phyloP scores from a whole-genome alignment of 2,113 vertebrate species.

The Nanorana parkeri region DNA sequence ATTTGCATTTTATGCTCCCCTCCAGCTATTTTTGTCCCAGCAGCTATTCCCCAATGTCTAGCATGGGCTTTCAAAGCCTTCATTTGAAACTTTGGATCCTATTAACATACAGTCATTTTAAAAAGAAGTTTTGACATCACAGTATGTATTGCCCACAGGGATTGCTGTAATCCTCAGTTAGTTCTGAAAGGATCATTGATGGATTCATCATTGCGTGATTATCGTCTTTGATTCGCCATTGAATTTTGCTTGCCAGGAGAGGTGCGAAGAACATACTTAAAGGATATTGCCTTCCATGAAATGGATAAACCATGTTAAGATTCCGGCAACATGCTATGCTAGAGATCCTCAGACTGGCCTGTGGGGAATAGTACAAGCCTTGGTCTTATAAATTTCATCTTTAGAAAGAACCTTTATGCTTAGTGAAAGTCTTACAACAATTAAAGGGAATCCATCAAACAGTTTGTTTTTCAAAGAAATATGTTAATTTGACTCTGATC shows the following conservation, averaged over 20 bases:
- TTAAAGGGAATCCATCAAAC: no score
- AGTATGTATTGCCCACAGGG: conserved; percentile 18
- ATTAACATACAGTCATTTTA: conserved; percentile 46
- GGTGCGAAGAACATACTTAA: neutral
- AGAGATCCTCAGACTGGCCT: no score
- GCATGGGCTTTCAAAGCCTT: conserved; percentile 34
- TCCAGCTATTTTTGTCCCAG: conserved; percentile 46
- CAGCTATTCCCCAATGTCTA: conserved; percentile 36
- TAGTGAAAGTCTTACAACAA: neutral
- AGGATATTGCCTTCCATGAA: neutral
- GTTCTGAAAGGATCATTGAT: conserved; percentile 36
- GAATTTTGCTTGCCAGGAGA: neutral
- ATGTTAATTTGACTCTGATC: no score
- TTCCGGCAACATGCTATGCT: neutral
- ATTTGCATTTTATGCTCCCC: conserved; percentile 42
- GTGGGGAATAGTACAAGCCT: no score
- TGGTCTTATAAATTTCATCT: neutral
- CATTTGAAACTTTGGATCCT: conserved; percentile 36
- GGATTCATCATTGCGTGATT: conserved; percentile 33
- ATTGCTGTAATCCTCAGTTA: conserved; percentile 5
- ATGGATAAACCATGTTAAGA: neutral
- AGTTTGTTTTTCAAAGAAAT: no score
- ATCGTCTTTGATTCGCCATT: conserved; percentile 22
- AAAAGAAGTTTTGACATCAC: conserved; percentile 23
- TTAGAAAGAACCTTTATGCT: neutral